Evolutionary conservation across 2,888 invertebrate genomes (phyloP), one percentile per base, ranked within the genome.

Genomic region (Drosophila pseudotalamancana): DNA sequence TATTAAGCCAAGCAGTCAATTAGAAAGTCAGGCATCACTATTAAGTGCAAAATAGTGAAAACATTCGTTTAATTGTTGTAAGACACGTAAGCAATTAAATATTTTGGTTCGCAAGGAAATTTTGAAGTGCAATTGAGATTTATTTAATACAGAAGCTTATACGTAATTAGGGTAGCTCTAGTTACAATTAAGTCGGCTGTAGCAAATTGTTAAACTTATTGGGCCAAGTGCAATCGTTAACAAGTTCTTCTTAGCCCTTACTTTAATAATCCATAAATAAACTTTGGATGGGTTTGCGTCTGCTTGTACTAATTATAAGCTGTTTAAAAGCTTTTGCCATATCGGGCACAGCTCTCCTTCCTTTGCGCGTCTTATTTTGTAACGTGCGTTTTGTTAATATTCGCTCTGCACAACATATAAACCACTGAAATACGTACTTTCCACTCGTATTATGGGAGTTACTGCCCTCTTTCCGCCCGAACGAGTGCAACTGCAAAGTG

Each of bases 341-440:
- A 49, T 54, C 61, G 56, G n/a, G 42, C 59, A 55, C 34, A 14
- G n/a, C 31, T 31, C 48, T 46, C 53, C 59, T 49, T 55, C 27
- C 65, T 61, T 60, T 65, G 53, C 69, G 71, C 65, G 77, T 77
- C 65, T 78, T 71, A 84, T 73, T 80, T 81, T 51, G 66, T 55
- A 42, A 32, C 37, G 8, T 49, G 29, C 18, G 65, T 49, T 76
- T 77, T 66, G 72, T 66, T 75, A 55, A 69, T 64, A 43, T 68
- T 78, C 74, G 63, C 77, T 71, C 39, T 62, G 45, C 45, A 67
- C 63, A 74, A 80, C 62, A 76, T 70, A 62, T 62, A 57, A 18
- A 27, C 9, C 2, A 60, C 53, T 62, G 51, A 43, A 60, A 2
- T 18, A 42, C 16, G 9, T 42, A 11, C 16, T 57, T 62, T 73